These are phyloP conservation scores for Eulemur rubriventer DNA, from an alignment of 2,797 vertebrate species.

Conservation along the genomic window DNA sequence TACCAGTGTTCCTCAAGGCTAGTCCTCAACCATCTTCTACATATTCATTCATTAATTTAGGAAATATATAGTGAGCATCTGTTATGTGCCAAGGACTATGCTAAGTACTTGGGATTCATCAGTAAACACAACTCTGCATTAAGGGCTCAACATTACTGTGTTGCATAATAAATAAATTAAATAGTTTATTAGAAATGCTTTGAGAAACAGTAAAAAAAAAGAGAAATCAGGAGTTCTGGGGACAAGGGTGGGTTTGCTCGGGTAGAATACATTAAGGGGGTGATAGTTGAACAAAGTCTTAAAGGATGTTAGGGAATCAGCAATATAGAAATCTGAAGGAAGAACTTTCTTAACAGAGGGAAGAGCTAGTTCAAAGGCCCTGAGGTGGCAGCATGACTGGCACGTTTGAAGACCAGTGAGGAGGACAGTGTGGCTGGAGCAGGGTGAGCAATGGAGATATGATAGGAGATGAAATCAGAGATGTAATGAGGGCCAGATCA, in stretches of 20 bases:
- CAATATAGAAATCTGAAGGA: background rate
- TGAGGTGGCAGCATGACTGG: background rate
- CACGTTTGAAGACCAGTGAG: background rate
- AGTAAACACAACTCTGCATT: background rate
- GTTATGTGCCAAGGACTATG: background rate
- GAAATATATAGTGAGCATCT: background rate
- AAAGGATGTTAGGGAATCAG: background rate
- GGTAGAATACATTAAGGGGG: background rate
- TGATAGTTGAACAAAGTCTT: background rate
- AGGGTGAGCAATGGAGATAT: background rate
- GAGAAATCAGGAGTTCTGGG: background rate
- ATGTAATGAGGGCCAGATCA: background rate
- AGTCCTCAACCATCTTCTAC: background rate
- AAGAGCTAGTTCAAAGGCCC: background rate
- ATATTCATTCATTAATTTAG: background rate
- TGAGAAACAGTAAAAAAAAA: background rate
- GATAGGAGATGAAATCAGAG: background rate
- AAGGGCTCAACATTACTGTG: background rate
- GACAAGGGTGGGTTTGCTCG: background rate
- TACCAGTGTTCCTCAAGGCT: background rate
- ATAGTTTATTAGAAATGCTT: background rate
- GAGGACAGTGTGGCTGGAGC: background rate
- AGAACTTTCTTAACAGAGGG: background rate
- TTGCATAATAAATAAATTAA: background rate
- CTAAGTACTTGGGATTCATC: background rate